These are phyloP conservation scores for Apis cerana DNA, from an alignment of 1,140 invertebrate genomes.

Conservation along the genomic window DNA sequence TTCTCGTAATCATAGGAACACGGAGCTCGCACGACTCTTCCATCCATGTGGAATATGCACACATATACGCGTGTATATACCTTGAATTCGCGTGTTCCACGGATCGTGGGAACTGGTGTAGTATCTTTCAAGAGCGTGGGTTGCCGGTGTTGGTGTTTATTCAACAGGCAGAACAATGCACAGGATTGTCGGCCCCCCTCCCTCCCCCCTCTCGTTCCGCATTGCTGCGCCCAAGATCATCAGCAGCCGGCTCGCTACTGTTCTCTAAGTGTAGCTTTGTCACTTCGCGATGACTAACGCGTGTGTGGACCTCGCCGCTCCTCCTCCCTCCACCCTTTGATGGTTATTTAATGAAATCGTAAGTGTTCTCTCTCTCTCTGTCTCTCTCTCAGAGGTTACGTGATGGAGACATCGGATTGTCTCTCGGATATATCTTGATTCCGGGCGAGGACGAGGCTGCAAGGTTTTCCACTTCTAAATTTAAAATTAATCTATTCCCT, in stretches of 20 bases:
- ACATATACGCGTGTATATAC: constrained; percentile 8
- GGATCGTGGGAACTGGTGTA: constrained; percentile 75
- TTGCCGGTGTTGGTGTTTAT: constrained; percentile 74
- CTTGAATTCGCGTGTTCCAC: constrained; percentile 74
- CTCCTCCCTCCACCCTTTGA: not conserved
- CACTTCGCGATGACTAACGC: constrained; percentile 40
- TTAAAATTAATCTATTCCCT: too few relatives aligned
- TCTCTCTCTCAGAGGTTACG: constrained; percentile 8
- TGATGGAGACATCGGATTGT: not conserved
- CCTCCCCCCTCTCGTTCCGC: constrained; percentile 67
- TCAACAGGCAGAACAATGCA: constrained; percentile 73
- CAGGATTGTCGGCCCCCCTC: constrained; percentile 68
- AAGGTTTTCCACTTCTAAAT: too few relatives aligned
- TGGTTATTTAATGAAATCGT: constrained; percentile 20
- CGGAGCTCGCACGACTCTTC: too few relatives aligned
- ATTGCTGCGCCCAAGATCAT: constrained; percentile 72
- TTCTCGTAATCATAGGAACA: constrained; percentile 37
- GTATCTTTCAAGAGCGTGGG: constrained; percentile 75
- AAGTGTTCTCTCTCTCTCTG: not conserved
- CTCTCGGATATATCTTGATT: not conserved
- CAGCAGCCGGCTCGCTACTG: constrained; percentile 67
- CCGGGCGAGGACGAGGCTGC: too few relatives aligned
- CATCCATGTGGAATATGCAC: not conserved
- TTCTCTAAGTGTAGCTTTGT: constrained; percentile 52
- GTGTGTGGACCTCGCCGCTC: not conserved